Conservation (phyloP, 2,797 vertebrate species). For the Coregonus sp. region DNA sequence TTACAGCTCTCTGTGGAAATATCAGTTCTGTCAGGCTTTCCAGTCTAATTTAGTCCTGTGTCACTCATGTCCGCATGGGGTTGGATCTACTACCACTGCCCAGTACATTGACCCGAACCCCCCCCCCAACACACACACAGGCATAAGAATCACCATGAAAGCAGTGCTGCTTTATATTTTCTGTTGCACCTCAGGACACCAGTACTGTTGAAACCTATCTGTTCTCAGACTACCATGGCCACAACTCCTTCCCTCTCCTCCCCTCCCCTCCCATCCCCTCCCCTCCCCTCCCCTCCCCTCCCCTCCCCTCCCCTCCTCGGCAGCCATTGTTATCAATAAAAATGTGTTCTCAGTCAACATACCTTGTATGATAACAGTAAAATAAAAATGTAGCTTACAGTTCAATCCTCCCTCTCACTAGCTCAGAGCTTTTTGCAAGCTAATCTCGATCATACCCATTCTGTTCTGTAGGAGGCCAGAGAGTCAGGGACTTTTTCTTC, state of each 20-base stretch:
- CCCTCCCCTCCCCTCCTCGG: not conserved
- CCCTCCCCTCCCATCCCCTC: not conserved
- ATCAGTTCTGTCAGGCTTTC: slow-evolving; percentile 45
- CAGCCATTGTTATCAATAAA: no score
- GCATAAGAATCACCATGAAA: slow-evolving; percentile 13
- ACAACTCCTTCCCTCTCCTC: not conserved
- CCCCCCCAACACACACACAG: not conserved
- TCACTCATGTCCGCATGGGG: slow-evolving; percentile 34
- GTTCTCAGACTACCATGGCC: not conserved
- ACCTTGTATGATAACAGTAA: not conserved
- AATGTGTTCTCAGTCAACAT: not conserved
- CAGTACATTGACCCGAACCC: not conserved
- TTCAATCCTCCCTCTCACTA: not conserved
- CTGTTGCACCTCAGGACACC: not conserved
- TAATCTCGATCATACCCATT: not conserved
- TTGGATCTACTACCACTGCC: slow-evolving; percentile 10
- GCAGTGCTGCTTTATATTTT: not conserved
- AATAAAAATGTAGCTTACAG: not conserved
- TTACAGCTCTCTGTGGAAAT: slow-evolving; percentile 48
- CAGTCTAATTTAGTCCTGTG: slow-evolving; percentile 40
- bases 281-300: not conserved
- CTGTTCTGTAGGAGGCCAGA: not conserved
- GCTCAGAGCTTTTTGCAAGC: not conserved
- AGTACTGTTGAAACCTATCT: not conserved
- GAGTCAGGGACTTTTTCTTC: slow-evolving; percentile 56